These are phyloP conservation scores for Thereuonema tuberculata DNA, from an alignment of 1,140 invertebrate species.

Conservation along the genomic window DNA sequence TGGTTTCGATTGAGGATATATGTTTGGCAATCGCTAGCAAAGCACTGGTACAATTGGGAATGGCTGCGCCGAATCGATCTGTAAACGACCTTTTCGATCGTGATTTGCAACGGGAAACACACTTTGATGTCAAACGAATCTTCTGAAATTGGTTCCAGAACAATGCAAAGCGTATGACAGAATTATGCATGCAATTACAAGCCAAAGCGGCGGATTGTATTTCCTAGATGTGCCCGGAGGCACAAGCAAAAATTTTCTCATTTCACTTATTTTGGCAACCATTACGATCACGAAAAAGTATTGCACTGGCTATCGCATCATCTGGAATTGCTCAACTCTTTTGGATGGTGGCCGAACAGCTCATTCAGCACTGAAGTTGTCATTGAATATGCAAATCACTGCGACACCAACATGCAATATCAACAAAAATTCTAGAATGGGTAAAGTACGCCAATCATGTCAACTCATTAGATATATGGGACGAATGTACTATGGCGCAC, in stretches of 20 bases:
- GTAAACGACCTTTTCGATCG: neutral
- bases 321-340: slow-evolving; percentile 41
- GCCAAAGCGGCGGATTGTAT: neutral
- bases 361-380: slow-evolving; percentile 37
- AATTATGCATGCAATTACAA: slow-evolving; percentile 8
- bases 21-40: slow-evolving; percentile 8
- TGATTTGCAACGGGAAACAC: slow-evolving; percentile 12
- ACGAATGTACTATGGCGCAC: slow-evolving; percentile 14
- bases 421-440: slow-evolving; percentile 15
- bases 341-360: slow-evolving; percentile 35
- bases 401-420: slow-evolving; percentile 30
- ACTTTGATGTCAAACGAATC: slow-evolving; percentile 8
- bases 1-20: slow-evolving; percentile 28
- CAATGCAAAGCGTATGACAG: neutral
- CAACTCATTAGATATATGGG: slow-evolving; percentile 22
- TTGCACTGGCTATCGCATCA: slow-evolving; percentile 34
- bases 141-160: slow-evolving; percentile 9
- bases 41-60: slow-evolving; percentile 12
- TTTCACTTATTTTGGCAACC: slow-evolving; percentile 15
- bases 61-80: slow-evolving; percentile 11
- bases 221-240: slow-evolving; percentile 11
- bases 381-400: slow-evolving; percentile 22
- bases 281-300: slow-evolving; percentile 14
- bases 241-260: slow-evolving; percentile 8
- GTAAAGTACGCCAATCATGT: slow-evolving; percentile 20